These are phyloP conservation scores for Rhabdomys dilectus DNA, from an alignment of 2,113 vertebrate species.

Conservation along the genomic window DNA sequence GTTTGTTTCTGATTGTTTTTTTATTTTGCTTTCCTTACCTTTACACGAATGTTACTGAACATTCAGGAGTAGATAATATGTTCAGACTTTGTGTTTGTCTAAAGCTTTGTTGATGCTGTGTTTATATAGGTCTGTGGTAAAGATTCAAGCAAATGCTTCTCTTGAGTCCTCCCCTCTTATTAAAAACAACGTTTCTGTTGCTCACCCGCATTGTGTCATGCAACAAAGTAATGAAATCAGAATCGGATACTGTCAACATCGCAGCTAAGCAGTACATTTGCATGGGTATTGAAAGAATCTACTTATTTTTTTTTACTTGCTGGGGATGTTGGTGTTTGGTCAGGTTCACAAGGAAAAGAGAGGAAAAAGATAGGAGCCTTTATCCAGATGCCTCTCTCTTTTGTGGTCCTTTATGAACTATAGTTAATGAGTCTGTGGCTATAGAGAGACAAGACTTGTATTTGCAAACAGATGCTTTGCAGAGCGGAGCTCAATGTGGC, in stretches of 20 bases:
- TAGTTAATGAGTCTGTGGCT: not conserved
- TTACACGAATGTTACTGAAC: not conserved
- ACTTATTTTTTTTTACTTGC: slow-evolving; percentile 7
- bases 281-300: not conserved
- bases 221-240: not conserved
- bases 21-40: not conserved
- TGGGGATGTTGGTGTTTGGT: not conserved
- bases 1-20: not conserved
- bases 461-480: not conserved
- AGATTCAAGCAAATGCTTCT: not conserved
- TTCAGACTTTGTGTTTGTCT: not conserved
- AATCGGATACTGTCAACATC: not conserved
- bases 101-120: not conserved
- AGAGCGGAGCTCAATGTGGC: not conserved
- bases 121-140: not conserved
- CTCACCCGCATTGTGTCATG: not conserved
- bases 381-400: not conserved
- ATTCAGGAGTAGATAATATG: not conserved
- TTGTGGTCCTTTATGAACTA: not conserved
- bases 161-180: not conserved
- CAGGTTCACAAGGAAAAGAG: not conserved
- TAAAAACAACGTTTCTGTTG: not conserved
- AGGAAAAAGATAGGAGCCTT: too few species aligned
- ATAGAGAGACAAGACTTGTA: not conserved
- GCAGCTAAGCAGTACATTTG: not conserved